These are phyloP conservation scores for Xiphophorus couchianus DNA, from an alignment of 2,113 vertebrate genomes.

Conservation along the genomic window DNA sequence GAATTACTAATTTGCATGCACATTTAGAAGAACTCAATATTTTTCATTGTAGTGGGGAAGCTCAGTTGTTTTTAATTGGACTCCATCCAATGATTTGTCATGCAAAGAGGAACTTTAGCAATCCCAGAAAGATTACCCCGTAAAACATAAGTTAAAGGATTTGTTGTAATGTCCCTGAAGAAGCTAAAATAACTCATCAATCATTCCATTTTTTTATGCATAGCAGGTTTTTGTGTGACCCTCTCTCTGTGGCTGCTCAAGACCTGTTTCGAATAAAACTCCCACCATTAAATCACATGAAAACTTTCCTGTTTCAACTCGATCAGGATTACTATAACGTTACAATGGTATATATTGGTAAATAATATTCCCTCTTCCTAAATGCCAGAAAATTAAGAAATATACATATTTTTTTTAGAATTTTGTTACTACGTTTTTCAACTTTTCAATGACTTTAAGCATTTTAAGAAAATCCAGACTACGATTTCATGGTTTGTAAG, in stretches of 20 bases:
- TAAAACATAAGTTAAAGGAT: not conserved
- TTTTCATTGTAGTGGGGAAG: slow-evolving; percentile 4
- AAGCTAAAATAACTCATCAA: not conserved
- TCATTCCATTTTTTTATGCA: not conserved
- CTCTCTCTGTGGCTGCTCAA: not conserved
- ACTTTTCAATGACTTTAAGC: not conserved
- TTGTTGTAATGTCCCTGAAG: not conserved
- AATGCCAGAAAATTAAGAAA: not conserved
- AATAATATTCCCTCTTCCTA: not conserved
- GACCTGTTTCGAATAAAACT: not conserved
- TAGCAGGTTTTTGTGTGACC: slow-evolving; percentile 19
- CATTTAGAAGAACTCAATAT: not conserved
- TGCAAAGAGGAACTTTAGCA: not conserved
- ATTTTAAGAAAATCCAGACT: not conserved
- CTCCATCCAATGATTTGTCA: not conserved
- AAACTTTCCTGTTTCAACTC: not conserved
- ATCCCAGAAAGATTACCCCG: not conserved
- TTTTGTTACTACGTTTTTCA: not conserved
- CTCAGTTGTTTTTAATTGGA: not conserved
- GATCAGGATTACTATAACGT: not conserved
- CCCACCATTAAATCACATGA: not conserved
- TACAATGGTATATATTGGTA: too few relatives aligned
- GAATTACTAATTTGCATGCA: not conserved
- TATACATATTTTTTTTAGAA: too few relatives aligned
- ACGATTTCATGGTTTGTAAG: too few relatives aligned